Percentiles rank a stretch among this genome's conserved stretches.
Conservation (phyloP, 2,797 vertebrate genomes). For the Platyrinchus mystaceus region DNA sequence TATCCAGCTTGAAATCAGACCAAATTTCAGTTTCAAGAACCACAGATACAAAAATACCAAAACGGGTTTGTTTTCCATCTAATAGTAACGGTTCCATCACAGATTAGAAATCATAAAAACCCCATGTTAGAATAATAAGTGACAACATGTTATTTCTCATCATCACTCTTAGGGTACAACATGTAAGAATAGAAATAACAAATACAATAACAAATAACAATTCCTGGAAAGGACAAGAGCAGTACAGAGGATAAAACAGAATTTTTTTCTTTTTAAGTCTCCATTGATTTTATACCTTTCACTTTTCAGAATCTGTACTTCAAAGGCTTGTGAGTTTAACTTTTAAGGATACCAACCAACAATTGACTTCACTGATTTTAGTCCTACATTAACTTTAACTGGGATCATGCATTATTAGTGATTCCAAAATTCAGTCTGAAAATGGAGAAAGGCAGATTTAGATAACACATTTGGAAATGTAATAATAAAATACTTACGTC, state of each 20-base stretch:
- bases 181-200: background rate
- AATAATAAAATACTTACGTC: background rate
- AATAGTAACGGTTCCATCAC: background rate
- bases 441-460: background rate
- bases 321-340: background rate
- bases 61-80: background rate
- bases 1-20: background rate
- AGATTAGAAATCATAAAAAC: background rate
- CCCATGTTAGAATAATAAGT: background rate
- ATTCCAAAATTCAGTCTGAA: background rate
- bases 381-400: background rate
- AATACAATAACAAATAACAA: background rate
- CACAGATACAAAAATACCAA: background rate
- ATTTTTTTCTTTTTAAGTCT: background rate
- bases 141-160: background rate
- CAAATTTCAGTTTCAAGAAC: background rate
- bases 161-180: background rate
- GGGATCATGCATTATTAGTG: background rate
- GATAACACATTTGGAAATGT: background rate
- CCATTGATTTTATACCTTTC: background rate
- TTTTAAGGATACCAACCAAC: background rate
- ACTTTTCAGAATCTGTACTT: background rate
- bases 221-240: background rate
- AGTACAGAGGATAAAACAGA: background rate
- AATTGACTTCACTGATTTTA: background rate